A percentile compares a stretch with the other conserved stretches of the same genome.
These are phyloP conservation scores for Heteronetta atricapilla DNA, from an alignment of 2,113 vertebrate species.

Conservation along the genomic window DNA sequence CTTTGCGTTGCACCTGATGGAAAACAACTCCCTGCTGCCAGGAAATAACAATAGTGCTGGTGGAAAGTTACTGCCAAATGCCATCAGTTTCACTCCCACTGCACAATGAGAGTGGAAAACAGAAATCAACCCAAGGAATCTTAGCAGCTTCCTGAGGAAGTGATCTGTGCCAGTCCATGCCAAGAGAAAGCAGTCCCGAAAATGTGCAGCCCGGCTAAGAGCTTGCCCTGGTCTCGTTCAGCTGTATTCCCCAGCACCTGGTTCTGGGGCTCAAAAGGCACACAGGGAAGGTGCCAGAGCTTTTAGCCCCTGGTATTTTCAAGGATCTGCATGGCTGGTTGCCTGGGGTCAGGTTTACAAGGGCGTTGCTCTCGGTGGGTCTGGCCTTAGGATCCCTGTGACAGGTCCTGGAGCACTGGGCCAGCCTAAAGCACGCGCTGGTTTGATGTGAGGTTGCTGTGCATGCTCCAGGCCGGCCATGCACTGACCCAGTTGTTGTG, in stretches of 20 bases:
- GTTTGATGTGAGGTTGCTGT: background rate
- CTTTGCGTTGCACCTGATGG: background rate
- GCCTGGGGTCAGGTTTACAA: fast-evolving
- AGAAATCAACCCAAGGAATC: background rate
- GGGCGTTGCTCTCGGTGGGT: background rate
- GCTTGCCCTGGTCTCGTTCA: background rate
- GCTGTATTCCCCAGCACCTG: fast-evolving
- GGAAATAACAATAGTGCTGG: background rate
- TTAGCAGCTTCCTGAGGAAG: conserved; percentile 45
- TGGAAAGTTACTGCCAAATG: conserved; percentile 22
- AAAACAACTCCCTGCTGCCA: conserved; percentile 7
- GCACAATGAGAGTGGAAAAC: conserved; percentile 31
- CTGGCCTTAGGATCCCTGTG: no score
- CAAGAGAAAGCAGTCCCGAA: background rate
- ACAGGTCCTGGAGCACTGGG: no score
- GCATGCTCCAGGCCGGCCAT: background rate
- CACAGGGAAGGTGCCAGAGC: fast-evolving
- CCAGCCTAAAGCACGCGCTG: background rate
- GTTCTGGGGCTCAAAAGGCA: background rate
- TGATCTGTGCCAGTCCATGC: background rate
- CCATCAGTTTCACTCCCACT: background rate
- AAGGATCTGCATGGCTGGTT: fast-evolving
- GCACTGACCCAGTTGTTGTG: background rate
- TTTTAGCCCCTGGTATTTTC: background rate
- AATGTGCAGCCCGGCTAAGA: background rate